phyloP scores from a whole-genome alignment of 2,797 vertebrate species.

The Hirundo rustica region DNA sequence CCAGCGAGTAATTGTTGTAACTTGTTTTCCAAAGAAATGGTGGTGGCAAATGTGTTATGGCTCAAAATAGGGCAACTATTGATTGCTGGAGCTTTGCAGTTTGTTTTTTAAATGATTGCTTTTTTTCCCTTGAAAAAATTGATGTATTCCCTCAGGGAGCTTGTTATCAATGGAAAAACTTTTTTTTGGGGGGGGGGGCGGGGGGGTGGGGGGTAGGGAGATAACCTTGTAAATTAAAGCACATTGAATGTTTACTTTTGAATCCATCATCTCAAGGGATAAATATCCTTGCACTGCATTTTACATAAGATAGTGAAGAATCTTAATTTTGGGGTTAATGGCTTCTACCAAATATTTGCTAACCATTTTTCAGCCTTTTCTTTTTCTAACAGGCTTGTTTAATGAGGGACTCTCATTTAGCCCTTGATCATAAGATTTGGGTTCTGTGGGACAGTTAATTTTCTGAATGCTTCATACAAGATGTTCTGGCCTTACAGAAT shows the following conservation, averaged over 20 bases:
- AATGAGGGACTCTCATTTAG: neutral
- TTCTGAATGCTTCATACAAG: neutral
- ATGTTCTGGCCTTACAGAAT: constrained; percentile 14
- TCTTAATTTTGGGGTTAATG: neutral
- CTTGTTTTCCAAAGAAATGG: constrained; percentile 23
- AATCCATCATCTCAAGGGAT: constrained; percentile 25
- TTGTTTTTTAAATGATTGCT: neutral
- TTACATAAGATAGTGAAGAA: neutral
- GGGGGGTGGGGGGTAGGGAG: accelerated
- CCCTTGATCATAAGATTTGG: neutral
- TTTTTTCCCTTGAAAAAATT: neutral
- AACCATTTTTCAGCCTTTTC: neutral
- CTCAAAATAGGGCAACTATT: neutral
- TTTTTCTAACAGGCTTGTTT: neutral
- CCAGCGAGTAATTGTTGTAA: neutral
- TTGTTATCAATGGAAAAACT: neutral
- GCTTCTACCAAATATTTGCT: constrained; percentile 63
- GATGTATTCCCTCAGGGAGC: constrained; percentile 46
- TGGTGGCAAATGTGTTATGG: neutral
- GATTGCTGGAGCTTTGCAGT: neutral
- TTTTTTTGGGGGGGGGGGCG: neutral
- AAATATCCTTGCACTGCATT: constrained; percentile 24
- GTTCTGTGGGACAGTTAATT: neutral
- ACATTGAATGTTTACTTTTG: constrained; percentile 20
- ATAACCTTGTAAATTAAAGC: neutral